Conservation (phyloP, 2,113 vertebrate species). For the Pagrus major region DNA sequence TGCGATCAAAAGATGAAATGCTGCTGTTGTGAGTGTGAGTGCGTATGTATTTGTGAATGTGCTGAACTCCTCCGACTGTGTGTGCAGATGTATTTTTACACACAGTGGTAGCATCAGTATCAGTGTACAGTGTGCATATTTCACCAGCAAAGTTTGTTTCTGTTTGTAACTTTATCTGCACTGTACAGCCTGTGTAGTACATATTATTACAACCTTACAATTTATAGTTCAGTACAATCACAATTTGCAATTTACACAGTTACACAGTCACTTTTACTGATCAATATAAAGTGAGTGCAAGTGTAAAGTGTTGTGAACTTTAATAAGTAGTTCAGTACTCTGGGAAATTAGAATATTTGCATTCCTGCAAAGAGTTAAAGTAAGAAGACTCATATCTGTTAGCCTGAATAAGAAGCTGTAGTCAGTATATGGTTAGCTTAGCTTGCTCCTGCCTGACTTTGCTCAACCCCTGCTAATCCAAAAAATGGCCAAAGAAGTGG, state of each 20-base stretch:
- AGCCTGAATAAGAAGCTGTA: neutral
- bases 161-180: neutral
- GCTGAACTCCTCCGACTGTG: neutral
- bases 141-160: neutral
- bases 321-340: neutral
- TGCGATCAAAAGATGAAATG: conserved; percentile 37
- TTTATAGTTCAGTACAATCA: neutral
- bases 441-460: too few relatives aligned
- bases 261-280: neutral
- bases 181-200: neutral
- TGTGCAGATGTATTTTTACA: neutral
- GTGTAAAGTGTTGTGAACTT: too few relatives aligned
- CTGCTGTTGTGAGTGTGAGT: neutral
- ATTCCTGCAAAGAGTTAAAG: neutral
- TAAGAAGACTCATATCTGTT: neutral
- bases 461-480: too few relatives aligned
- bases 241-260: neutral
- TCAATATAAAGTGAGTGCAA: neutral
- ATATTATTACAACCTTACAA: neutral
- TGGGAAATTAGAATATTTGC: neutral
- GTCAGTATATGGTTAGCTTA: neutral
- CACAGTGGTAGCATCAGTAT: too few relatives aligned
- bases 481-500: too few relatives aligned
- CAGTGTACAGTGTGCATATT: neutral
- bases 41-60: neutral